These are phyloP conservation scores for Acanthopleura granulata DNA, from an alignment of 2,888 invertebrate species.

Conservation along the genomic window DNA sequence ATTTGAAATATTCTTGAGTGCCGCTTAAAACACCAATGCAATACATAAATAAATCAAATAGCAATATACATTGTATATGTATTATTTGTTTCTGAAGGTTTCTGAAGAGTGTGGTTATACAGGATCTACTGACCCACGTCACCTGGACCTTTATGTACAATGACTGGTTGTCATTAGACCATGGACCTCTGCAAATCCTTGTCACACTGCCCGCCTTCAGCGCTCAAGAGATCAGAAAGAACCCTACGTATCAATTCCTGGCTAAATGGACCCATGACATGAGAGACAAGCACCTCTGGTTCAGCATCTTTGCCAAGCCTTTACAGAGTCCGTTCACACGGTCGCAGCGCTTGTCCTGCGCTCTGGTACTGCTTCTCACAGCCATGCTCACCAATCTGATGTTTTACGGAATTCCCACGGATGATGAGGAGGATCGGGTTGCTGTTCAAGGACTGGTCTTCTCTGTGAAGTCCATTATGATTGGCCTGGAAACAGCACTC, in stretches of 20 bases:
- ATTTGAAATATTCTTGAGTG: too few relatives aligned
- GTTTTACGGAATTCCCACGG: constrained; percentile 58
- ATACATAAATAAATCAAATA: too few relatives aligned
- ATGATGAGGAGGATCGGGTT: constrained; percentile 47
- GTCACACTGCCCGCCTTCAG: constrained; percentile 39
- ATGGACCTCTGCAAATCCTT: constrained; percentile 35
- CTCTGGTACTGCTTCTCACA: constrained; percentile 53
- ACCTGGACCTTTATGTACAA: constrained; percentile 55
- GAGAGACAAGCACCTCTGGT: constrained; percentile 62
- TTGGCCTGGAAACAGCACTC: constrained; percentile 51
- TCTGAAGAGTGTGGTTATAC: constrained; percentile 48
- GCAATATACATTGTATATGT: too few relatives aligned
- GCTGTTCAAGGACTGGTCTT: constrained; percentile 33
- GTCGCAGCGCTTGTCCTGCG: constrained; percentile 62
- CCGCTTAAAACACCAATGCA: too few relatives aligned
- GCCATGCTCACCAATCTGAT: constrained; percentile 64
- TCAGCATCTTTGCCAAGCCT: constrained; percentile 62
- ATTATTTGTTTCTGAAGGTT: constrained; percentile 58
- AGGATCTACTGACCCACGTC: constrained; percentile 47
- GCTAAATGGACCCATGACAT: constrained; percentile 45
- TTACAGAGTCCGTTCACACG: constrained; percentile 58
- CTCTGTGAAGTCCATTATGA: constrained; percentile 43
- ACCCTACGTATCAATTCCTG: constrained; percentile 39
- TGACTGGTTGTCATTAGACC: constrained; percentile 54
- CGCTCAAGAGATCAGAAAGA: constrained; percentile 29